These are phyloP conservation scores for Plebejus anna DNA, from an alignment of 2,888 invertebrate species.

Conservation along the genomic window DNA sequence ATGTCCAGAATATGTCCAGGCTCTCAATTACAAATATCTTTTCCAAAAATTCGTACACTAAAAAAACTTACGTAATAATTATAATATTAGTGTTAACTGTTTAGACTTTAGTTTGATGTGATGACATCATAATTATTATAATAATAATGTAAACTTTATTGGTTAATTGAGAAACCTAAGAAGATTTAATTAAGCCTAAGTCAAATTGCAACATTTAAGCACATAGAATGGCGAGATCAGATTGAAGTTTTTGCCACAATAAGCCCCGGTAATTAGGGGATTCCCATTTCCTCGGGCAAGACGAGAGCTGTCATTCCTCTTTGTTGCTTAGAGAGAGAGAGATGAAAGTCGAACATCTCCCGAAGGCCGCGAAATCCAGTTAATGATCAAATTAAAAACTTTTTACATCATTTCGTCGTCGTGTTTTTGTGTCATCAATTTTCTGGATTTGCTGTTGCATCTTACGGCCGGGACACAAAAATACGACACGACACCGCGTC, in stretches of 20 bases:
- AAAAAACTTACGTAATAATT: too few species aligned
- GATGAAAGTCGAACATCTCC: neutral
- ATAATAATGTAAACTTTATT: neutral
- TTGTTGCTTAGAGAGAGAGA: neutral
- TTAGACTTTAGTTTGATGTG: too few species aligned
- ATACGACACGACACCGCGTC: too few species aligned
- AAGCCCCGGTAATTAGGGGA: conserved; percentile 17
- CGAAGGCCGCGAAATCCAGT: neutral
- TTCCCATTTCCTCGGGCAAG: neutral
- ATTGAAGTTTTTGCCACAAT: conserved; percentile 23
- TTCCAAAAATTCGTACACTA: too few species aligned
- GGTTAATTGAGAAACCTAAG: neutral
- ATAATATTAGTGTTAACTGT: too few species aligned
- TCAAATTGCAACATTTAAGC: conserved; percentile 1
- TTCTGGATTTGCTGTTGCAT: neutral
- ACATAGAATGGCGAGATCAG: neutral
- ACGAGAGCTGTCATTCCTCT: conserved; percentile 13
- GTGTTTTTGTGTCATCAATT: conserved; percentile 8
- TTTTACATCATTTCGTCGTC: neutral
- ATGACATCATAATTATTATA: neutral
- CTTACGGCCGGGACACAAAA: neutral
- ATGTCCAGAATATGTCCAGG: too few species aligned
- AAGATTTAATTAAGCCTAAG: neutral
- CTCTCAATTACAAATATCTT: too few species aligned
- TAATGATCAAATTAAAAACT: conserved; percentile 20